A percentile compares a stretch with the other conserved stretches of the same genome.
Conservation (phyloP, 2,888 invertebrate genomes). For the Spialia ferax region DNA sequence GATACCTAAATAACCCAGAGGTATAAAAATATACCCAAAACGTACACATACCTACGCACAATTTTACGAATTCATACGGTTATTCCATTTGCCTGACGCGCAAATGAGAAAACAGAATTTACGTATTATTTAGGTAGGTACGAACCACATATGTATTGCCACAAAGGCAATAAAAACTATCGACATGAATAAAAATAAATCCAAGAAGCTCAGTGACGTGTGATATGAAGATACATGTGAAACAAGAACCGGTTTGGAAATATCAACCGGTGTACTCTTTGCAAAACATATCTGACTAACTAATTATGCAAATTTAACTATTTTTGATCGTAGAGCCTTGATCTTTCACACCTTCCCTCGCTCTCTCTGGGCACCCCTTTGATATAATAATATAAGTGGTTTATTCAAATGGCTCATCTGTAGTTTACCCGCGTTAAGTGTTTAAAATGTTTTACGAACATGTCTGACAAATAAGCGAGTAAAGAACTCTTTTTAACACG, state of each 20-base stretch:
- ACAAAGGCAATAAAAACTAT: slow-evolving; percentile 1
- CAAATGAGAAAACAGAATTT: background rate
- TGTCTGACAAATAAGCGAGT: background rate
- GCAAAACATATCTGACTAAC: slow-evolving; percentile 51
- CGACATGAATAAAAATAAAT: background rate
- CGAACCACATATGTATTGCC: background rate
- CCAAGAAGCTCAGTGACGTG: background rate
- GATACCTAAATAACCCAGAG: background rate
- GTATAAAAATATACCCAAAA: background rate
- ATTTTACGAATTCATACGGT: background rate
- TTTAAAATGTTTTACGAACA: background rate
- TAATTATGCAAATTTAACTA: slow-evolving; percentile 71
- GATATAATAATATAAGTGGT: slow-evolving; percentile 46
- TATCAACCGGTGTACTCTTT: slow-evolving; percentile 73
- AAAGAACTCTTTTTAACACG: background rate
- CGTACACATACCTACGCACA: too few species aligned
- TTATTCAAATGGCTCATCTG: slow-evolving; percentile 54
- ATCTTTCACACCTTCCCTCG: slow-evolving; percentile 73
- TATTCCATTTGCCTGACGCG: background rate
- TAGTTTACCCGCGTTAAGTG: background rate
- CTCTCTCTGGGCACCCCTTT: slow-evolving; percentile 57
- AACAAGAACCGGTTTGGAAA: slow-evolving; percentile 67
- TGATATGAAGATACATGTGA: slow-evolving; percentile 29
- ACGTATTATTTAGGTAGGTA: background rate
- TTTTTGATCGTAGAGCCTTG: slow-evolving; percentile 61